Percentiles rank a stretch among this genome's conserved stretches.
Evolutionary conservation across 2,797 vertebrate genomes (phyloP).

Genomic region (Moxostoma hubbsi): DNA sequence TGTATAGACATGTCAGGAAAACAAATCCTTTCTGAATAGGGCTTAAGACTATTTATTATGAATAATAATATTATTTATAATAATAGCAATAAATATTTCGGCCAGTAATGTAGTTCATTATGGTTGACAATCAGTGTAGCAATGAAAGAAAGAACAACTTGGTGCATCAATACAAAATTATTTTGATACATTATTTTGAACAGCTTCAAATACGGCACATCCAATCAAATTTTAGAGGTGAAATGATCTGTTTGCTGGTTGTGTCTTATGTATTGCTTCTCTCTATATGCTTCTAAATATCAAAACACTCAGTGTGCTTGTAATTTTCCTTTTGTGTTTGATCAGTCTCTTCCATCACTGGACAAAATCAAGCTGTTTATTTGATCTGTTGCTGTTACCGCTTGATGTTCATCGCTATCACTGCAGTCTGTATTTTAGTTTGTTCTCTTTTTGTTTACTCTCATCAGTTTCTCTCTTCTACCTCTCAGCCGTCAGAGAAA

Average conservation of each 20-base stretch:
- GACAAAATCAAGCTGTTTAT: background rate
- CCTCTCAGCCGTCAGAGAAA: slow-evolving; percentile 76
- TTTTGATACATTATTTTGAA: background rate
- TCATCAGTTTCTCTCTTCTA: background rate
- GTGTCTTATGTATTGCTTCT: background rate
- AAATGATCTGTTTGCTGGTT: background rate
- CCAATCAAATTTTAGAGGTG: background rate
- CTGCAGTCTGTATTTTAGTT: background rate
- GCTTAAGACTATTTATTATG: no score
- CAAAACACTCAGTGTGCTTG: background rate
- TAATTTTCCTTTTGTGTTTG: background rate
- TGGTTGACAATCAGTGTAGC: no score
- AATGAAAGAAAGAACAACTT: background rate
- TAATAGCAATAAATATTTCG: background rate
- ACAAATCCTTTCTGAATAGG: no score
- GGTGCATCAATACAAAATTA: background rate
- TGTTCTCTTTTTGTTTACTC: background rate
- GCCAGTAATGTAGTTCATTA: background rate
- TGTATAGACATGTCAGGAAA: no score
- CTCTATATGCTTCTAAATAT: background rate
- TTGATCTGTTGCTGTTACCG: background rate
- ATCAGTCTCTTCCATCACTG: background rate
- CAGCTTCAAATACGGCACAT: background rate
- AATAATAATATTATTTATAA: no score
- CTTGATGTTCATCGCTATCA: background rate